phyloP scores from a whole-genome alignment of 2,888 invertebrate genomes.

The Lepeophtheirus nordmannii region DNA sequence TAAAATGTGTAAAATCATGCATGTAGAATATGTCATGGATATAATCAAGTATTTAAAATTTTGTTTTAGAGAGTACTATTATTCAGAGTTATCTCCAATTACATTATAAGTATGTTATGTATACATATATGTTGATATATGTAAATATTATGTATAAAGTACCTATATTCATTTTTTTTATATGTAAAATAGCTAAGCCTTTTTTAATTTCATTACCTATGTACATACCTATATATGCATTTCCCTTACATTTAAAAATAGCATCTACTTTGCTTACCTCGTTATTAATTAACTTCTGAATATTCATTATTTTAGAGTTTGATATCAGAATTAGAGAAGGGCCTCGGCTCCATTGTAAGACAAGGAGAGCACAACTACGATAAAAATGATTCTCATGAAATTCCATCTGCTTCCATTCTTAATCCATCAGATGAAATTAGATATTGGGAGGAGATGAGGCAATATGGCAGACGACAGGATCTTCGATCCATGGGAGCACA shows the following conservation, averaged over 20 bases:
- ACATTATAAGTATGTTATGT: too few species aligned
- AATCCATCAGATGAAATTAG: constrained; percentile 53
- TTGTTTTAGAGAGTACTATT: too few species aligned
- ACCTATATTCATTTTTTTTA: too few species aligned
- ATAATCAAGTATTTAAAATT: too few species aligned
- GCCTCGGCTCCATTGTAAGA: constrained; percentile 15
- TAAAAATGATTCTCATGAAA: background rate
- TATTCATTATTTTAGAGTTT: constrained; percentile 8
- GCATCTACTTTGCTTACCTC: background rate
- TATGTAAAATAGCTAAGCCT: too few species aligned
- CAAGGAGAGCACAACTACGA: background rate
- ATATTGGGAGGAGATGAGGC: constrained; percentile 48
- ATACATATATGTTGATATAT: too few species aligned
- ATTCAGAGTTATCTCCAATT: too few species aligned
- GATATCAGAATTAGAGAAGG: constrained; percentile 23
- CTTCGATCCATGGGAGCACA: constrained; percentile 44
- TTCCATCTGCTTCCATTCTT: constrained; percentile 42
- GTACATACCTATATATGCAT: too few species aligned
- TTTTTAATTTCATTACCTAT: too few species aligned
- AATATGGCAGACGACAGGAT: constrained; percentile 41
- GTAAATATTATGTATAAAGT: too few species aligned
- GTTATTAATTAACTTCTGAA: background rate
- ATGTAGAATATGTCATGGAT: too few species aligned
- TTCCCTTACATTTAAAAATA: background rate
- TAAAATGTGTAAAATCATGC: too few species aligned